Percentiles rank a stretch among this genome's conserved stretches.
These are phyloP conservation scores for Tiliacea aurago DNA, from an alignment of 2,888 invertebrate genomes.

Conservation along the genomic window DNA sequence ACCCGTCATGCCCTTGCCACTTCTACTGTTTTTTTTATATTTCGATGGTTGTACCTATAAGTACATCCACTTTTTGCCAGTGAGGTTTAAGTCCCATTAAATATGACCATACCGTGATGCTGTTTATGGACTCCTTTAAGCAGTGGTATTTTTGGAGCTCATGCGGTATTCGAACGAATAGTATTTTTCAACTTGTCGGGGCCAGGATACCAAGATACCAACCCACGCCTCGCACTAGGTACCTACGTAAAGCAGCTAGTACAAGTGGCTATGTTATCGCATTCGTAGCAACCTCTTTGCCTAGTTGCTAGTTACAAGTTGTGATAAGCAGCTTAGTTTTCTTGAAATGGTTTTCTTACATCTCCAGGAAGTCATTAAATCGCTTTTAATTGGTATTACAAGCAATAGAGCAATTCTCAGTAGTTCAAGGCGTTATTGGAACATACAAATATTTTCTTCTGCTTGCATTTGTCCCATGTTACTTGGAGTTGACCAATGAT, in stretches of 20 bases:
- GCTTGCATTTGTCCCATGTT: not conserved
- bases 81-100: no score
- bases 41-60: no score
- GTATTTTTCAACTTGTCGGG: not conserved
- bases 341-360: conserved; percentile 28
- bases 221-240: not conserved
- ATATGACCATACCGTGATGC: not conserved
- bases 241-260: conserved; percentile 12
- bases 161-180: not conserved
- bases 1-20: not conserved
- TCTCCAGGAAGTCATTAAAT: conserved; percentile 32
- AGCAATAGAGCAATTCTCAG: not conserved
- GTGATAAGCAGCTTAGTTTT: conserved; percentile 48
- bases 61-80: no score
- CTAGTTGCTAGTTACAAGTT: conserved; percentile 29
- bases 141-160: not conserved
- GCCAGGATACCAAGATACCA: not conserved
- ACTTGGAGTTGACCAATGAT: no score
- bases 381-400: not conserved
- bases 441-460: not conserved
- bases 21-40: no score
- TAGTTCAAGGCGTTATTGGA: no score
- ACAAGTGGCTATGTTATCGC: conserved; percentile 40
- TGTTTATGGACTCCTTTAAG: not conserved
- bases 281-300: conserved; percentile 52